Conservation (phyloP, 2,888 invertebrate species). For the Hirtodrosophila duncani region DNA sequence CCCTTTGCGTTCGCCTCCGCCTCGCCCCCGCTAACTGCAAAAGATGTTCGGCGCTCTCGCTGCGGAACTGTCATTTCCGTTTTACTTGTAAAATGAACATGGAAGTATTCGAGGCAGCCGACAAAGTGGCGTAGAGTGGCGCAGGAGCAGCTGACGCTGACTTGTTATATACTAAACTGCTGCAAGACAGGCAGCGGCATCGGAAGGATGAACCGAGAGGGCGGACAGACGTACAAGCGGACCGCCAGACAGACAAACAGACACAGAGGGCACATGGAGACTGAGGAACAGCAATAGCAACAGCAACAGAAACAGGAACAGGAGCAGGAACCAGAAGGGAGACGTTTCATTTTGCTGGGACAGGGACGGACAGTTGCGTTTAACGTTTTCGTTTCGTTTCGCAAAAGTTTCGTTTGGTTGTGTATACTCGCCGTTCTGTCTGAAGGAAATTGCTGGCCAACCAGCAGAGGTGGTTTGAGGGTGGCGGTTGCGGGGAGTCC, state of each 20-base stretch:
- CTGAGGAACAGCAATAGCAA: background rate
- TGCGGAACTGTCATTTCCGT: conserved; percentile 77
- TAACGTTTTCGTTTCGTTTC: conserved; percentile 51
- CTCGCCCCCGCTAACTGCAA: no score
- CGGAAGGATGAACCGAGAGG: conserved; percentile 63
- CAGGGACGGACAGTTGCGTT: conserved; percentile 55
- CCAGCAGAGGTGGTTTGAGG: conserved; percentile 12
- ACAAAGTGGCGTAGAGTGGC: conserved; percentile 52
- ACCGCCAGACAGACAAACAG: conserved; percentile 10
- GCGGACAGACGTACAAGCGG: conserved; percentile 39
- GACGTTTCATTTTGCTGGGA: no score
- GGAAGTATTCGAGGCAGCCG: conserved; percentile 70
- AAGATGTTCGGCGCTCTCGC: conserved; percentile 60
- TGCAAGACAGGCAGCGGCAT: conserved; percentile 41
- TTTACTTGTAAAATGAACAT: conserved; percentile 73
- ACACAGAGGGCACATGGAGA: conserved; percentile 13
- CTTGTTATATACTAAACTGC: conserved; percentile 68
- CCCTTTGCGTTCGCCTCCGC: no score
- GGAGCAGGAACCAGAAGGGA: conserved; percentile 18
- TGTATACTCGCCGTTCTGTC: conserved; percentile 51
- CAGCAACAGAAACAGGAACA: conserved; percentile 29
- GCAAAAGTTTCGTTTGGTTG: conserved; percentile 54
- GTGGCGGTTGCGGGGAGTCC: conserved; percentile 14
- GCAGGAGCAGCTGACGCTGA: conserved; percentile 64
- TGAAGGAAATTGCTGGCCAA: conserved; percentile 60